Base-by-base conservation (phyloP, 2,797 vertebrate species). In the Muscicapa comitata region DNA sequence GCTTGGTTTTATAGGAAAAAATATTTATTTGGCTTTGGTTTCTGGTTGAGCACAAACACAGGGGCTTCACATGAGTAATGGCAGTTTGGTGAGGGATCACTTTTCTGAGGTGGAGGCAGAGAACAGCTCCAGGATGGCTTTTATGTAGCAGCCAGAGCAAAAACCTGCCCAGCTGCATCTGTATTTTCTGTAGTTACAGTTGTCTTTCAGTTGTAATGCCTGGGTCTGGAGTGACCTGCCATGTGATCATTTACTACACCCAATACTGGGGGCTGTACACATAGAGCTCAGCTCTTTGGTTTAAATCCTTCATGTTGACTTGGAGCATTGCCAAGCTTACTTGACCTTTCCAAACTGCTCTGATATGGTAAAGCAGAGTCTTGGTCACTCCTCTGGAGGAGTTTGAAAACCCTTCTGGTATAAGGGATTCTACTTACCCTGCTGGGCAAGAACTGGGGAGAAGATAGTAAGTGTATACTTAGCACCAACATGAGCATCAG, bases 141-240 rank as follows among this genome's bases (percentile, higher is more conserved):
- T 70, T 29, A 28, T 5, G 0, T 20, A 70, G 63, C 45, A 81
- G 7, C 21, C 40, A 42, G 31, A 79, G 28, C 47, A 86, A 63
- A 82, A 86, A 12, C 17, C 35, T 72, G 38, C 57, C 16, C 17
- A 71, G 24, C 61, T 80, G 45, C 31, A 33, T 76, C n/a, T 71
- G 1, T 73, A 17, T 91, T 79, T 72, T 76, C n/a, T 88, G 48
- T n/a, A 71, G 29, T 74, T n/a, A 4, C 4, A 42, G 54, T 17
- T 95, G 59, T 70, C 35, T 91, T 59, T 79, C 51, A 59, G 55
- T 71, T 91, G 43, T 68, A 66, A 54, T 12, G 17, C 20, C 19
- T 70, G 20, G 10, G 4, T 81, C 67, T 91, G 50, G 37, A 75
- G 37, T 78, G 50, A 76, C 21, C 63, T 82, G 35, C 21, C 31